Percentiles rank a stretch among this genome's conserved stretches.
phyloP scores from a whole-genome alignment of 2,888 invertebrate species.

The Scaptodrosophila latifasciaeformis region DNA sequence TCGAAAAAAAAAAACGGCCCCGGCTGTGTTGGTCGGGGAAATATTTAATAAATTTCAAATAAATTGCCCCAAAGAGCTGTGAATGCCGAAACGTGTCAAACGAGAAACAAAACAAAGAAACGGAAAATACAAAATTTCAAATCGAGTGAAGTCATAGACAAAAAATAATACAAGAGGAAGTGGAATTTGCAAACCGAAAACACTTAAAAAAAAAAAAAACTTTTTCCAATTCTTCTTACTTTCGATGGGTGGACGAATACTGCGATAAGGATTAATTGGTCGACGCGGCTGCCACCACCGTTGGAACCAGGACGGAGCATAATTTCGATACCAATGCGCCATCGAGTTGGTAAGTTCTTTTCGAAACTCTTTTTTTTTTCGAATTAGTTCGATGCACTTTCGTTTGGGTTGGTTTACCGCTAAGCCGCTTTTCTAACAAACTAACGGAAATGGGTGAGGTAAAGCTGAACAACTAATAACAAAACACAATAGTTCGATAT shows the following conservation, averaged over 20 bases:
- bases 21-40: no score
- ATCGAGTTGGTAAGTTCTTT: constrained; percentile 26
- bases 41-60: constrained; percentile 18
- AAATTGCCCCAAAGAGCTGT: neutral
- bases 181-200: neutral
- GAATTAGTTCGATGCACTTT: neutral
- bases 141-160: constrained; percentile 50
- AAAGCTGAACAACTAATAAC: neutral
- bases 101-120: constrained; percentile 26
- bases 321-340: constrained; percentile 66
- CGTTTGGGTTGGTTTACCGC: neutral
- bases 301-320: constrained; percentile 70
- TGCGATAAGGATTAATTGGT: constrained; percentile 65
- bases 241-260: constrained; percentile 57
- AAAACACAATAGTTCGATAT: neutral
- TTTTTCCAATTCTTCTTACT: constrained; percentile 42
- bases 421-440: neutral
- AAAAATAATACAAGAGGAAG: constrained; percentile 30
- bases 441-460: constrained; percentile 1
- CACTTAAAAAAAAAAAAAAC: neutral
- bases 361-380: neutral
- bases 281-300: constrained; percentile 65
- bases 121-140: constrained; percentile 6
- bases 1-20: no score
- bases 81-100: constrained; percentile 50